Base-by-base conservation (phyloP, 1,140 invertebrate genomes). In the Littorina saxatilis region DNA sequence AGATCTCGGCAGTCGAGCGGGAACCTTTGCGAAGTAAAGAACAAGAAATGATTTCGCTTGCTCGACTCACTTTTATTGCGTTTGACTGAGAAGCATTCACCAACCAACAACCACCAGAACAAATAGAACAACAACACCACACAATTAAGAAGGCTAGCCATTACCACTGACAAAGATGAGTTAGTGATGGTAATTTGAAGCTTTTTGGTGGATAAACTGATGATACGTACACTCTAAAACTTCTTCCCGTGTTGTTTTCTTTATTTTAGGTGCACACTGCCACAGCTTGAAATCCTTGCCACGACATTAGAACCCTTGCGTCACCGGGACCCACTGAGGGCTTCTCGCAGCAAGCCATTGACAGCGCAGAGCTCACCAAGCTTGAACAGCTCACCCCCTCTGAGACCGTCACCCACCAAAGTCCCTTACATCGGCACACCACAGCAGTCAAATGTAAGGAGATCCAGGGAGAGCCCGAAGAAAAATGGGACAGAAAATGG, bases 301-400 rank as follows among this genome's bases (percentile, higher is more conserved):
- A 91, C 90, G 15, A 88, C 86, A 27, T 68, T 91, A 55, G 90
- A 91, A 82, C 90, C 90, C 39, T 80, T 91, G 2, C 87, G 84
- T 77, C 90, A 91, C 76, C 77, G 90, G 76, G 90, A 90, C 77
- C 90, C 89, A 78, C 80, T 83, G 23, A 85, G 86, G 13, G 84
- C 85, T 4, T 83, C 87, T 13, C 82, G 81, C 66, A 47, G 35
- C 35, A 68, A 68, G 17, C 4, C 35, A 23, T 29, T 32, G 0
- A 9, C 35, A 15, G 58, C 87, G 82, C 61, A 74, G 82, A 82
- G 68, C 37, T 11, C 50, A 2, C 35, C 47, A 13, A 77, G 74
- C 35, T 15, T 39, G 32, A 23, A 77, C 27, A 61, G 58, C 58
- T 15, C 50, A n/a, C 23, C 74, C 39, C 58, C 50, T 23, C 47